Evolutionary conservation across 2,113 vertebrate genomes (phyloP), one percentile per base, ranked within the genome.

Genomic region (Pelmatolapia mariae): DNA sequence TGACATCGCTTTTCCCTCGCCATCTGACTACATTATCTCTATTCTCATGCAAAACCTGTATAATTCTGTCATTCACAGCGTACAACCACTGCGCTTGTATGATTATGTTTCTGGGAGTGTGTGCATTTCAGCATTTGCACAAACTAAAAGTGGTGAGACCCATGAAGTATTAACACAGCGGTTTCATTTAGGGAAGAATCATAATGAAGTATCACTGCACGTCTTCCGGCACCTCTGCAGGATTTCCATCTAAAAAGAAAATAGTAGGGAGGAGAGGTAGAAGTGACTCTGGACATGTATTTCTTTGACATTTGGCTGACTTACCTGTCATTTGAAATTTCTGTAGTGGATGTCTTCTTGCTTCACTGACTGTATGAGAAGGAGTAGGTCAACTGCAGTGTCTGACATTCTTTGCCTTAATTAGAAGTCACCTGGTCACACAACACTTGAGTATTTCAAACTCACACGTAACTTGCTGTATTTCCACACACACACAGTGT

Each of bases 11-110:
- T 91, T 83, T 47, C 82, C 80, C 84, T 90, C 59, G 9, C 92
- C 86, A 91, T 93, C 94, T 93, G 89, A 93, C 93, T 92, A 83
- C 86, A 87, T 91, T 89, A 94, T 94, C 88, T 85, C 86, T 80
- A 94, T 93, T 90, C 83, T 84, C 87, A 93, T 94, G 92, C 92
- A 93, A 93, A 95, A 85, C 89, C 88, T 71, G 86, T 89, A 87
- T 63, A 90, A 89, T 82, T 89, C 92, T 92, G 93, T 94, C 92
- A 91, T 83, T 92, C 94, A 91, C 52, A 71, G 81, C 15, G 0
- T 73, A 31, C 84, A 81, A 53, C 86, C 80, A 54, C 63, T 63
- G 83, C 2, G 57, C 89, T 81, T 78, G 71, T 82, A 53, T 57
- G 82, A 83, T 61, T 83, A 71, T 66, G 53, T 86, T 80, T 38